These are phyloP conservation scores for Urocitellus parryii DNA, from an alignment of 2,113 vertebrate genomes.

Conservation along the genomic window DNA sequence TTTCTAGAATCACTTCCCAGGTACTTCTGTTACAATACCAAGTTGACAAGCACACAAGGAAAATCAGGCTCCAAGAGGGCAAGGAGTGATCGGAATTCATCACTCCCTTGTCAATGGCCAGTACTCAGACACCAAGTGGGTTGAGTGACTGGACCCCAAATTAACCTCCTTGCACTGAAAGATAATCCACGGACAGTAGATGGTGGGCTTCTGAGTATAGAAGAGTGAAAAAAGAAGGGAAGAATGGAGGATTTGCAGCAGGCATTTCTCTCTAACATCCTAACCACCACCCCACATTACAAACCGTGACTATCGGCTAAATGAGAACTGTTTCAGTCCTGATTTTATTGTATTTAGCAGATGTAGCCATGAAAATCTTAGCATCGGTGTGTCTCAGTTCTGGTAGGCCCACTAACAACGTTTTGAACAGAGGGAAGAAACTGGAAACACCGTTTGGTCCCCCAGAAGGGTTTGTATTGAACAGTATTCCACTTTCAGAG, in stretches of 20 bases:
- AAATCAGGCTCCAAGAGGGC: neutral
- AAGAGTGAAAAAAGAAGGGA: neutral
- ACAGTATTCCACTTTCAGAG: neutral
- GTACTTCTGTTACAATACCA: neutral
- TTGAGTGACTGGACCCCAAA: neutral
- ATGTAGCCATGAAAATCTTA: neutral
- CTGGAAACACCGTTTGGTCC: neutral
- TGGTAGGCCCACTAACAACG: neutral
- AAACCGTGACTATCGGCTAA: neutral
- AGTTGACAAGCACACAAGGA: neutral
- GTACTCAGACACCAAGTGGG: neutral
- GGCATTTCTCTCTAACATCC: neutral
- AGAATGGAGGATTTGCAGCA: neutral
- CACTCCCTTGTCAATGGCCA: neutral
- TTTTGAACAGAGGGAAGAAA: neutral
- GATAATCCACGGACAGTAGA: neutral
- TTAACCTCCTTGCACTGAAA: neutral
- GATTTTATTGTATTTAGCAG: no score
- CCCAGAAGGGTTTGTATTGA: neutral
- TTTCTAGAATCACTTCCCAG: neutral
- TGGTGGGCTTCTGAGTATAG: neutral
- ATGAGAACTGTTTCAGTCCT: no score
- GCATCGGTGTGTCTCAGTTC: neutral
- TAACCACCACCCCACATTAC: neutral
- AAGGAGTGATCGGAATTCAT: constrained; percentile 3